phyloP scores from a whole-genome alignment of 2,888 invertebrate genomes.

The Ischnus inquisitorius region DNA sequence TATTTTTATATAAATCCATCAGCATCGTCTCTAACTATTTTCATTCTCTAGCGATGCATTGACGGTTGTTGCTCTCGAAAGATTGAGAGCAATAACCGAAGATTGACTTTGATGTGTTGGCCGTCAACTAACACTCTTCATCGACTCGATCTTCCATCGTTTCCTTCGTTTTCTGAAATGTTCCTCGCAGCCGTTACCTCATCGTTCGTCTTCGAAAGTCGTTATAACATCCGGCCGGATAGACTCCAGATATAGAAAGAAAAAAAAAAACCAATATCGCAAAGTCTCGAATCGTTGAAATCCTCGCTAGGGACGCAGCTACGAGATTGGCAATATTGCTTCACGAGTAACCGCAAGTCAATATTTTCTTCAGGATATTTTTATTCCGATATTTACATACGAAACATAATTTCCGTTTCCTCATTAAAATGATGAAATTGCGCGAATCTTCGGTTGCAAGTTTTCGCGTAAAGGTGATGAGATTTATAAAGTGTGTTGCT shows the following conservation, averaged over 20 bases:
- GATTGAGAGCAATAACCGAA: no score
- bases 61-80: slow-evolving; percentile 23
- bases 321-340: slow-evolving; percentile 15
- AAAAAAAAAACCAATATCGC: slow-evolving; percentile 29
- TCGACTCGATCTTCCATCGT: slow-evolving; percentile 17
- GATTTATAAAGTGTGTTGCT: not conserved
- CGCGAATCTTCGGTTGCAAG: not conserved
- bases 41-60: not conserved
- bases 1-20: not conserved
- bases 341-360: not conserved
- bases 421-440: not conserved
- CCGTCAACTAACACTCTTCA: not conserved
- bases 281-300: slow-evolving; percentile 18
- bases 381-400: not conserved
- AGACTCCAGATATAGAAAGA: not conserved
- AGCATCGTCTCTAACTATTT: not conserved
- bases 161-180: not conserved
- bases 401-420: slow-evolving; percentile 1
- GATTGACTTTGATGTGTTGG: no score
- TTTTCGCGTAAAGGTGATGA: not conserved
- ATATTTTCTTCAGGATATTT: not conserved
- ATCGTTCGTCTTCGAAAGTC: not conserved
- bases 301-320: not conserved
- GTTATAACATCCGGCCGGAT: slow-evolving; percentile 20
- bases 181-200: not conserved